Percentiles rank a stretch among this genome's conserved stretches.
Evolutionary conservation across 2,113 vertebrate species (phyloP).

Genomic region (Orcinus orca): DNA sequence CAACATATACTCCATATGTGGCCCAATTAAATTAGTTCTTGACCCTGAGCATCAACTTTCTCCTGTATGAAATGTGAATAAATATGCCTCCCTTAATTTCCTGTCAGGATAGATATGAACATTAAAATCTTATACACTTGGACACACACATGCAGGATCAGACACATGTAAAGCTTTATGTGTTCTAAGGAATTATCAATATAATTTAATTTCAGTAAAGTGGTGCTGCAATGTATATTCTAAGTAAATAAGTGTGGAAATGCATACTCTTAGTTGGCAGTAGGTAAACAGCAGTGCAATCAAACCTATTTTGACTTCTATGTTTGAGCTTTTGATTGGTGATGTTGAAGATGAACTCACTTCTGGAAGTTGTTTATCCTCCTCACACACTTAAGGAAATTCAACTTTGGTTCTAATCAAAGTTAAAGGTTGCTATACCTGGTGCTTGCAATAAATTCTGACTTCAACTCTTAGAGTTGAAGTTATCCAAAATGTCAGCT

Average conservation of each 20-base stretch:
- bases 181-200: background rate
- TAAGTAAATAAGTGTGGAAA: background rate
- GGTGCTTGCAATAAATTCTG: background rate
- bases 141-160: background rate
- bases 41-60: background rate
- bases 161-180: no score
- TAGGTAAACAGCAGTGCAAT: background rate
- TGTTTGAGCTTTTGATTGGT: background rate
- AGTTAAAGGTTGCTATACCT: background rate
- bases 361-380: background rate
- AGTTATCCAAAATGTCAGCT: background rate
- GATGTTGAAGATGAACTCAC: background rate
- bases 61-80: background rate
- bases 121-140: background rate
- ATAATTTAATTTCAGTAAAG: background rate
- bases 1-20: no score
- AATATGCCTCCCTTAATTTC: background rate
- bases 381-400: background rate
- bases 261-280: background rate
- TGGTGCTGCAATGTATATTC: background rate
- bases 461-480: background rate
- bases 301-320: background rate
- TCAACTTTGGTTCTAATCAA: background rate
- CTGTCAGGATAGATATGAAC: background rate
- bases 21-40: background rate